Percentiles rank a stretch among this genome's conserved stretches.
These are phyloP conservation scores for Oxygymnocypris stewartii DNA, from an alignment of 2,113 vertebrate genomes.

Conservation along the genomic window DNA sequence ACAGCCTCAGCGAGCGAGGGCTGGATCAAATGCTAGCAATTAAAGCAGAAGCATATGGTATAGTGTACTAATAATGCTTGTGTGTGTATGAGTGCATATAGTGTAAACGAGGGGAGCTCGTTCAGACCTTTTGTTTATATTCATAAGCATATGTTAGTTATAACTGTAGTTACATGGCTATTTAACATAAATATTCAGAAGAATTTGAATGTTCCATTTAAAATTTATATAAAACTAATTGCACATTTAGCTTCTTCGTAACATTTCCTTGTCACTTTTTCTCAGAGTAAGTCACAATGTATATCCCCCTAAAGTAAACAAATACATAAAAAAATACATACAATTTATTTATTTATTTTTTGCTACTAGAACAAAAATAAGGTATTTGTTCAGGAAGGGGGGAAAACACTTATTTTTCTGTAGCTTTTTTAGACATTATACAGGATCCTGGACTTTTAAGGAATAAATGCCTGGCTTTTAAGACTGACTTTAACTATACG, in stretches of 20 bases:
- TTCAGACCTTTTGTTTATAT: slow-evolving; percentile 24
- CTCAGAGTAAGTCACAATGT: background rate
- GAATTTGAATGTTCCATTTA: background rate
- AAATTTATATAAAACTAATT: background rate
- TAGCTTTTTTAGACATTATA: slow-evolving; percentile 26
- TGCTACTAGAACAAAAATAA: background rate
- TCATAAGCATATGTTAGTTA: slow-evolving; percentile 26
- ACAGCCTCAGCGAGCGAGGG: slow-evolving; percentile 22
- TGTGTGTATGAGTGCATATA: slow-evolving; percentile 5
- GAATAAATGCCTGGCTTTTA: slow-evolving; percentile 49
- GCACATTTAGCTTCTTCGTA: background rate
- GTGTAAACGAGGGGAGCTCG: background rate
- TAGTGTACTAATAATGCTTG: slow-evolving; percentile 34
- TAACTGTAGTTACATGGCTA: slow-evolving; percentile 10
- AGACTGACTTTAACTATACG: slow-evolving; percentile 48
- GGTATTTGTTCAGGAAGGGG: background rate
- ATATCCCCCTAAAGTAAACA: background rate
- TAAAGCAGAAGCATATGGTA: slow-evolving; percentile 53
- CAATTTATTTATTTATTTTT: background rate
- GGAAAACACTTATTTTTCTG: background rate
- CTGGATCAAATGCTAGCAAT: slow-evolving; percentile 39
- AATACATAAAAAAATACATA: too few species aligned
- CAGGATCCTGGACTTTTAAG: slow-evolving; percentile 44
- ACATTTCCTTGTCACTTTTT: background rate
- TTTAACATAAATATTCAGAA: background rate